These are phyloP conservation scores for Carassius carassius DNA, from an alignment of 2,113 vertebrate genomes.

Conservation along the genomic window DNA sequence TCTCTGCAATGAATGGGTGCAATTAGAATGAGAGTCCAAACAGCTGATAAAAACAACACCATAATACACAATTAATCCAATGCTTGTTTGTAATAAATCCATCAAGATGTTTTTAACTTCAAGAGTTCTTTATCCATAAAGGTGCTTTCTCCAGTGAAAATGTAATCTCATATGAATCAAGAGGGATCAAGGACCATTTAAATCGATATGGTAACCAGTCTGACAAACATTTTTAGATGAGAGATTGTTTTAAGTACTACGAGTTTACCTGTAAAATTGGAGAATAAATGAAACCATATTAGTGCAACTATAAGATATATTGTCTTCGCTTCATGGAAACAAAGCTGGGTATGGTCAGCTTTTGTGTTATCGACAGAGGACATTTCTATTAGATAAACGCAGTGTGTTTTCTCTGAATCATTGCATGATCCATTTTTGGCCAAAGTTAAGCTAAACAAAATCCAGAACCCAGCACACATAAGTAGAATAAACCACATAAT, in stretches of 20 bases:
- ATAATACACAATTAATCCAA: no score
- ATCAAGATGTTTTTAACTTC: no score
- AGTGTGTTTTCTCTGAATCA: neutral
- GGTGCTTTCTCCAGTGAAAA: no score
- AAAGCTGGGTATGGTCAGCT: neutral
- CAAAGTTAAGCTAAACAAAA: conserved; percentile 14
- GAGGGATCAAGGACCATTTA: neutral
- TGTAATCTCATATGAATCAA: no score
- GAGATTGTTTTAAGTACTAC: neutral
- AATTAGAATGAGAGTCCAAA: no score
- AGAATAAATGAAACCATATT: no score
- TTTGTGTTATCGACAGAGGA: neutral
- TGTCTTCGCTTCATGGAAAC: neutral
- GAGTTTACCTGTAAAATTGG: neutral
- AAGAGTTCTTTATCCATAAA: no score
- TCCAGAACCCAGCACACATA: neutral
- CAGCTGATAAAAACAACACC: no score
- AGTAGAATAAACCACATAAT: neutral
- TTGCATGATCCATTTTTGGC: neutral
- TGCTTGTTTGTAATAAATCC: no score
- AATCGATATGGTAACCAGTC: neutral
- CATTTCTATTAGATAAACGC: neutral
- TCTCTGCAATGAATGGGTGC: no score
- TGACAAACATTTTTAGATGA: neutral
- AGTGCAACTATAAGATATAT: neutral